Evolutionary conservation across 2,888 invertebrate genomes (phyloP).

Genomic region (Synergus umbraculus): DNA sequence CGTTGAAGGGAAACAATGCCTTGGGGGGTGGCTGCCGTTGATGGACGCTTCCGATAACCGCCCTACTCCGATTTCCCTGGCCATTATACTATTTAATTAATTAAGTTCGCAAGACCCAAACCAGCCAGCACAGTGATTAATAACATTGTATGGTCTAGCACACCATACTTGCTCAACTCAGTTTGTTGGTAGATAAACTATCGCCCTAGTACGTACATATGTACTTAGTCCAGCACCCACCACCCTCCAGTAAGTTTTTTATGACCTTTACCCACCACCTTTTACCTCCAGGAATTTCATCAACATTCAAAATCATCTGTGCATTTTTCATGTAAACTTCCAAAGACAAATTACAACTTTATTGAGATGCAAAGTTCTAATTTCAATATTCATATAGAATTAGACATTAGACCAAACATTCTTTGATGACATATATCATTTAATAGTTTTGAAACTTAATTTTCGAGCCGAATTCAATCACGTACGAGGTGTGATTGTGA

Average conservation of each 20-base stretch:
- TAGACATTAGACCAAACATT: no score
- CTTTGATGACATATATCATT: no score
- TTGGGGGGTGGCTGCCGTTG: conserved; percentile 70
- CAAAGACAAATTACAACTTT: background rate
- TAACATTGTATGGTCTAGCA: conserved; percentile 66
- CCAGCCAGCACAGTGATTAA: conserved; percentile 69
- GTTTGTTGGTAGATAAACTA: conserved; percentile 30
- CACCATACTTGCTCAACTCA: conserved; percentile 43
- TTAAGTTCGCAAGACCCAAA: conserved; percentile 70
- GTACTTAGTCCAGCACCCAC: background rate
- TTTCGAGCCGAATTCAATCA: conserved; percentile 17
- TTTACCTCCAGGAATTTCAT: background rate
- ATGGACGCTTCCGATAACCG: conserved; percentile 74
- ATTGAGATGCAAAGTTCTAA: no score
- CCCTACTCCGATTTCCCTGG: conserved; percentile 64
- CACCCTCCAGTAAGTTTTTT: background rate
- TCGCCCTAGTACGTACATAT: conserved; percentile 19
- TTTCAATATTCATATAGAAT: no score
- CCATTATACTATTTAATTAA: conserved; percentile 75
- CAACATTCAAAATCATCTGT: background rate
- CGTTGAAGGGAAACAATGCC: conserved; percentile 71
- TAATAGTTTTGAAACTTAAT: background rate
- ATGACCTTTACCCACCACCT: background rate
- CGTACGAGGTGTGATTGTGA: background rate
- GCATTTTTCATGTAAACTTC: background rate